These are phyloP conservation scores for Spodoptera frugiperda DNA, from an alignment of 1,140 invertebrate species.

Conservation along the genomic window DNA sequence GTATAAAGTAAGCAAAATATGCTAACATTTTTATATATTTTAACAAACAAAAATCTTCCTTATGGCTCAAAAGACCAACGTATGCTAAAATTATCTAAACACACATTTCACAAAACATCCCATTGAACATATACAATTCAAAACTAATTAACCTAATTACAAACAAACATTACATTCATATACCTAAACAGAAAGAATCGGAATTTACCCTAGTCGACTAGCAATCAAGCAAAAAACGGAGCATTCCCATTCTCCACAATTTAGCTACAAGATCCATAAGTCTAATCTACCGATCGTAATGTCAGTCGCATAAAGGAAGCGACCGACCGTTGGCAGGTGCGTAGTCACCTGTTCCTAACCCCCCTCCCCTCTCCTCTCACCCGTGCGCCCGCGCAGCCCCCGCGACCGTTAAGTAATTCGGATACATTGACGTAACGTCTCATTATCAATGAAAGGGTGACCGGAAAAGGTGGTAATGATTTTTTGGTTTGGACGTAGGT, in stretches of 20 bases:
- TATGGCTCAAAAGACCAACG: too few species aligned
- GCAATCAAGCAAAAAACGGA: constrained; percentile 30
- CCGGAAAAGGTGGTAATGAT: constrained; percentile 52
- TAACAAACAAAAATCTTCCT: too few species aligned
- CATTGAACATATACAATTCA: too few species aligned
- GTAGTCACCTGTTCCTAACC: constrained; percentile 68
- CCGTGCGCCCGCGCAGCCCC: constrained; percentile 37
- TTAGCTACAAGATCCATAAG: constrained; percentile 55
- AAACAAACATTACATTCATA: neutral
- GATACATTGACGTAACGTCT: constrained; percentile 65
- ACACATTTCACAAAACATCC: too few species aligned
- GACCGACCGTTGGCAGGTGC: constrained; percentile 69
- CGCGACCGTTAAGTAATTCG: constrained; percentile 61
- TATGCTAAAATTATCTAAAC: too few species aligned
- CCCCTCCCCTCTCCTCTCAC: constrained; percentile 39
- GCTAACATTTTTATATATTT: too few species aligned
- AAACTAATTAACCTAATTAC: constrained; percentile 15
- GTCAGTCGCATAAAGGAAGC: constrained; percentile 70
- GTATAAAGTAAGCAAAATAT: too few species aligned
- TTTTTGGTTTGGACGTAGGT: constrained; percentile 5
- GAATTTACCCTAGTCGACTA: constrained; percentile 3
- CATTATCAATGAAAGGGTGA: constrained; percentile 55
- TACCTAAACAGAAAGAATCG: neutral
- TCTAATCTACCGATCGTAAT: constrained; percentile 75
- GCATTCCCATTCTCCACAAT: constrained; percentile 31